These are phyloP conservation scores for Podocnemis expansa DNA, from an alignment of 2,113 vertebrate genomes.

Conservation along the genomic window DNA sequence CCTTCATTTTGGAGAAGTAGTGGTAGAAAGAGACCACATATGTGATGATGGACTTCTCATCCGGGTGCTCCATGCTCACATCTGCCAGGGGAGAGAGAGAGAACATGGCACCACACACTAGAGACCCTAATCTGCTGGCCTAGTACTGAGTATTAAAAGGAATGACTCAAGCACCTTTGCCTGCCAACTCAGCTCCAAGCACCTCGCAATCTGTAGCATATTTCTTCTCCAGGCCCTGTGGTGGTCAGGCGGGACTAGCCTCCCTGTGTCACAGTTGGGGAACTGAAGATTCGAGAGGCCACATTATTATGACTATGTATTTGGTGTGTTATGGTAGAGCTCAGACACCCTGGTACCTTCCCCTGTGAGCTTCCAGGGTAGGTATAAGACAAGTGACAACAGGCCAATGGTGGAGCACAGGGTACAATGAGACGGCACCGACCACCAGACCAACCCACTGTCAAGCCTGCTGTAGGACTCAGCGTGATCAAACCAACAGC, in stretches of 20 bases:
- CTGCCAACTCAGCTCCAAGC: background rate
- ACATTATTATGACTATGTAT: background rate
- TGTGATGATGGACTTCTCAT: slow-evolving; percentile 97
- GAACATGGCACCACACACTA: background rate
- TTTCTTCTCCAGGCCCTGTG: background rate
- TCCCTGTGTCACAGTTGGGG: background rate
- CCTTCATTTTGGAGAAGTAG: slow-evolving; percentile 99
- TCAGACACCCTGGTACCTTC: background rate
- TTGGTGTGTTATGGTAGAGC: background rate
- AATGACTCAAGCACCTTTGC: background rate
- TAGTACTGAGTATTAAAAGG: too few species aligned
- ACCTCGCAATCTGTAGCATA: background rate
- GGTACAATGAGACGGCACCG: too few species aligned
- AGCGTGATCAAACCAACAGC: background rate
- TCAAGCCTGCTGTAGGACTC: background rate
- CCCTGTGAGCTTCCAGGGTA: too few species aligned
- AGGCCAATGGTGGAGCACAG: too few species aligned
- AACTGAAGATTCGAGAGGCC: background rate
- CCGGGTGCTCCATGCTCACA: slow-evolving; percentile 94
- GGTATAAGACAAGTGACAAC: too few species aligned
- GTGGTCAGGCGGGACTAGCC: background rate
- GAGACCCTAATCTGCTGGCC: background rate
- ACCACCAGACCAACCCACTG: background rate
- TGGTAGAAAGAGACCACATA: slow-evolving; percentile 97
- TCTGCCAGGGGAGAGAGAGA: slow-evolving; percentile 70